These are phyloP conservation scores for Sinocyclocheilus maitianheensis DNA, from an alignment of 2,113 vertebrate genomes.

Conservation along the genomic window DNA sequence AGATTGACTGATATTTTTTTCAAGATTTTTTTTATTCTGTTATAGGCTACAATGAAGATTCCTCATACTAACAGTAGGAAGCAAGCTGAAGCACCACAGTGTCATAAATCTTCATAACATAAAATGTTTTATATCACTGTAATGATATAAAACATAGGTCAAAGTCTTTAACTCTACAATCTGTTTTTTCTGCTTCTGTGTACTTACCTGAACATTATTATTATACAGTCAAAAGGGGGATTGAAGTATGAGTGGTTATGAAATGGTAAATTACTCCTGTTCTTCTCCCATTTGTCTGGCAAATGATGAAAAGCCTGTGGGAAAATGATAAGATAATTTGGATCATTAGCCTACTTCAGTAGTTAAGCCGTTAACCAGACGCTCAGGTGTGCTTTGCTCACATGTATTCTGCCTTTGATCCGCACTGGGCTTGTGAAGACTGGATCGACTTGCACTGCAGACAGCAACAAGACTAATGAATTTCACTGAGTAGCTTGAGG, in stretches of 20 bases:
- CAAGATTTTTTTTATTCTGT: neutral
- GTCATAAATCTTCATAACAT: neutral
- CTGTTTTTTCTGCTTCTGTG: conserved; percentile 2
- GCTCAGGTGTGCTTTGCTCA: conserved; percentile 17
- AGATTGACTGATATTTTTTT: neutral
- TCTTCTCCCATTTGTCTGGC: neutral
- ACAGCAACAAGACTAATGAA: neutral
- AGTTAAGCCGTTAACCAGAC: neutral
- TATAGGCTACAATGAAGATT: neutral
- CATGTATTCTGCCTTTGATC: conserved; percentile 25
- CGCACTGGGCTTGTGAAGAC: neutral
- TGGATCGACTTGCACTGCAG: neutral
- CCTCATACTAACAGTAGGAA: neutral
- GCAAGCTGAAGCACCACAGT: neutral
- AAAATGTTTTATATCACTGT: neutral
- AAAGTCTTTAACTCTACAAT: neutral
- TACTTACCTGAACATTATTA: neutral
- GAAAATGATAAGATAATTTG: conserved; percentile 12
- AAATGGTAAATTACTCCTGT: neutral
- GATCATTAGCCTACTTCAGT: conserved; percentile 1
- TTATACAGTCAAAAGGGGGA: neutral
- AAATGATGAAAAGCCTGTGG: conserved; percentile 23
- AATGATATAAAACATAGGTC: neutral
- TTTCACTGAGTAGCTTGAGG: neutral
- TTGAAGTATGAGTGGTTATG: neutral